These are phyloP conservation scores for Xerus rutilus DNA, from an alignment of 2,797 vertebrate genomes.

Conservation along the genomic window DNA sequence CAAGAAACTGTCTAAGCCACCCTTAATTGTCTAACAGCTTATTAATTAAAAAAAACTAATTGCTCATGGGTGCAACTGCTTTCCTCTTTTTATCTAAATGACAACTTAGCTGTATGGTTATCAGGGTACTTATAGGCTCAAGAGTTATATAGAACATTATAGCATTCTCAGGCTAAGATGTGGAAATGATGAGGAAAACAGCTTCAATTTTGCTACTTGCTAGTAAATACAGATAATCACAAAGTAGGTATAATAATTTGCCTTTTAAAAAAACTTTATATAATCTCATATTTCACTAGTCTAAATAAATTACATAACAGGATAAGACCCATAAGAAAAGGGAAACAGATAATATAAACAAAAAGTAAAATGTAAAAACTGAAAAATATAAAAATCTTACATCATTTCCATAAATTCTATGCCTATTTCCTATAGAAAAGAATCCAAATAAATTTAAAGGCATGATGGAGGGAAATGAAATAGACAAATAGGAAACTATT, in stretches of 20 bases:
- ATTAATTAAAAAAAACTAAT: constrained; percentile 88
- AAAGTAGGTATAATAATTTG: not conserved
- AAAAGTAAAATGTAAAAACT: constrained; percentile 26
- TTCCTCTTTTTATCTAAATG: constrained; percentile 76
- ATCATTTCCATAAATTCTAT: constrained; percentile 29
- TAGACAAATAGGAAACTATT: not conserved
- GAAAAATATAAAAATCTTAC: constrained; percentile 45
- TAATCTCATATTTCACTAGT: not conserved
- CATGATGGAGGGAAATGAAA: not conserved
- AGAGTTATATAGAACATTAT: constrained; percentile 78
- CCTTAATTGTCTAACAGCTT: constrained; percentile 85
- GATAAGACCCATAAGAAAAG: not conserved
- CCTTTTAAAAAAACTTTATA: not conserved
- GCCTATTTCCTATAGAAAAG: not conserved
- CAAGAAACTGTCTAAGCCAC: constrained; percentile 77
- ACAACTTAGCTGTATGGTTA: constrained; percentile 71
- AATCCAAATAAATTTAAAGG: constrained; percentile 31
- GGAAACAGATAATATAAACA: not conserved
- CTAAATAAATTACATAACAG: constrained; percentile 34
- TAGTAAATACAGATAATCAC: constrained; percentile 61
- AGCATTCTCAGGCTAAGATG: constrained; percentile 64
- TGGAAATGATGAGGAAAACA: constrained; percentile 61
- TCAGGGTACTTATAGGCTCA: constrained; percentile 79
- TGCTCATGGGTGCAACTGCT: constrained; percentile 79
- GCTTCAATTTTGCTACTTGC: constrained; percentile 61